phyloP scores from a whole-genome alignment of 2,113 vertebrate species.

The Rattus norvegicus region DNA sequence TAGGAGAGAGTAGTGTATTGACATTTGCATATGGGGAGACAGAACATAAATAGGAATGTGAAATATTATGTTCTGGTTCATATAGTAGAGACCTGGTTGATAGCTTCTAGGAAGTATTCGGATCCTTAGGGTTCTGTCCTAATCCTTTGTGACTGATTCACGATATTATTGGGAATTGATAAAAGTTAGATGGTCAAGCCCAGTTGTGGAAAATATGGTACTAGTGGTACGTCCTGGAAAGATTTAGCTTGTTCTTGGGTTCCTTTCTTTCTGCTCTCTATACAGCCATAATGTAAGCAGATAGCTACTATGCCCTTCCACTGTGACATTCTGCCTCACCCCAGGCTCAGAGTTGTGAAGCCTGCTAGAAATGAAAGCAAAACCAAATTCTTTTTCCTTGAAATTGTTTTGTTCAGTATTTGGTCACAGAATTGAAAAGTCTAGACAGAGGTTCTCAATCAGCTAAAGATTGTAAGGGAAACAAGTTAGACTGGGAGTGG shows the following conservation, averaged over 20 bases:
- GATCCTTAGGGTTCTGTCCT: not conserved
- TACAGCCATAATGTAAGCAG: not conserved
- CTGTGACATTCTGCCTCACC: not conserved
- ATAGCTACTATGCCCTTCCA: not conserved
- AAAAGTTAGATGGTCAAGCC: not conserved
- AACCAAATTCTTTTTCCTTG: not conserved
- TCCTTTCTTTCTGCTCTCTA: not conserved
- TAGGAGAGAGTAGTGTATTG: not conserved
- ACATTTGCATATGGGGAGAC: not conserved
- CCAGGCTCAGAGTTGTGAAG: not conserved
- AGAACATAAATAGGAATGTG: not conserved
- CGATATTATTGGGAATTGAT: not conserved
- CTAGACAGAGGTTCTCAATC: not conserved
- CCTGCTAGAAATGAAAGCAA: not conserved
- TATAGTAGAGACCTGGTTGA: not conserved
- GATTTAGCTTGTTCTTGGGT: not conserved
- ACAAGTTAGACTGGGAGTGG: not conserved
- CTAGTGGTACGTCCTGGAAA: not conserved
- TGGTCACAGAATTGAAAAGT: not conserved
- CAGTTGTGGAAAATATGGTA: not conserved
- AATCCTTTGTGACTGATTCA: not conserved
- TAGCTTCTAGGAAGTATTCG: not conserved
- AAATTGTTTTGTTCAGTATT: not conserved
- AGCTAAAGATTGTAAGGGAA: not conserved
- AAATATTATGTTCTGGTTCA: not conserved